phyloP scores from a whole-genome alignment of 1,140 invertebrate genomes.

The Melipona quadrifasciata region DNA sequence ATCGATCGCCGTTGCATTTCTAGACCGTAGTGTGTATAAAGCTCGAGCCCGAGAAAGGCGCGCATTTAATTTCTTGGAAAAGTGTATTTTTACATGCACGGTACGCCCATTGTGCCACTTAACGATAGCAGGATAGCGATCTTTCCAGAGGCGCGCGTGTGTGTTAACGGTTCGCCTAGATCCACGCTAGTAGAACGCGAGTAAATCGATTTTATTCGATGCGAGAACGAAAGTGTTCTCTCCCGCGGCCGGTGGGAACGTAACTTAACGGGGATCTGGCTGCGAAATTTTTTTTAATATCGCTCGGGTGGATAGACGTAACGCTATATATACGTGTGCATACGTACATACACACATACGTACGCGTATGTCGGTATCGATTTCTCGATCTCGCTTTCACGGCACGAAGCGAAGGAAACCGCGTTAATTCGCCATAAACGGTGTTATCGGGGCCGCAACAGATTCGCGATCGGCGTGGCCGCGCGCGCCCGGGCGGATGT shows the following conservation, averaged over 20 bases:
- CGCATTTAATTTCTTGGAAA: slow-evolving; percentile 39
- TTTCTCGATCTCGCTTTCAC: slow-evolving; percentile 41
- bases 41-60: not conserved
- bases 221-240: slow-evolving; percentile 20
- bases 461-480: not conserved
- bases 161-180: slow-evolving; percentile 9
- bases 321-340: not conserved
- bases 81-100: slow-evolving; percentile 29
- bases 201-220: not conserved
- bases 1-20: slow-evolving; percentile 20
- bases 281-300: slow-evolving; percentile 13
- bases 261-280: not conserved
- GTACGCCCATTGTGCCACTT: slow-evolving; percentile 39
- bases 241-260: not conserved
- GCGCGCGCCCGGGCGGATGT: not conserved
- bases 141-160: not conserved
- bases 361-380: slow-evolving; percentile 1
- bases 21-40: slow-evolving; percentile 17
- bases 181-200: not conserved
- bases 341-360: too few relatives aligned
- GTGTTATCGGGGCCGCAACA: slow-evolving; percentile 15
- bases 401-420: not conserved
- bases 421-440: not conserved
- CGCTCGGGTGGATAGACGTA: not conserved
- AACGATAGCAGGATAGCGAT: slow-evolving; percentile 4